Conservation (phyloP, 2,113 vertebrate species). For the Sebastes schlegelii region DNA sequence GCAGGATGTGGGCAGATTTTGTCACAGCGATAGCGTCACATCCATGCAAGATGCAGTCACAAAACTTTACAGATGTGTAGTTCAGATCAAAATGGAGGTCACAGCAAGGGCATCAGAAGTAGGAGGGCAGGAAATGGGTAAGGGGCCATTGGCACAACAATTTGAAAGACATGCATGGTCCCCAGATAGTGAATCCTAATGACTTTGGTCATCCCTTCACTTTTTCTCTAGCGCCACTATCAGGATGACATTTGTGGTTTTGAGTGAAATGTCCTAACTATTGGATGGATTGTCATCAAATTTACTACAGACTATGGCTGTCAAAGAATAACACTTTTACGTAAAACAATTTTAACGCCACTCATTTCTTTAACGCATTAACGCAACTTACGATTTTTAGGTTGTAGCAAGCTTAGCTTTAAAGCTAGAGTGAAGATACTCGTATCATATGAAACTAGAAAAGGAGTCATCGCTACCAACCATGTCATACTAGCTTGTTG, state of each 20-base stretch:
- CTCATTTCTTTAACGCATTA: no score
- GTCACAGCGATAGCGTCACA: background rate
- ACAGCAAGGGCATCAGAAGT: background rate
- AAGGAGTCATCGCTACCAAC: no score
- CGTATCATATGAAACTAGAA: no score
- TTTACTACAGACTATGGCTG: background rate
- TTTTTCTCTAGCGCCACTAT: background rate
- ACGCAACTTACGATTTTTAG: no score
- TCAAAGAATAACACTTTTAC: no score
- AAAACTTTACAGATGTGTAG: background rate
- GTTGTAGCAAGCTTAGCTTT: no score
- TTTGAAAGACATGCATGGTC: background rate
- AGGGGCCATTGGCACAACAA: background rate
- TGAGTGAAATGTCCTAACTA: background rate
- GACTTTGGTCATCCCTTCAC: background rate
- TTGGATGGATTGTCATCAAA: background rate
- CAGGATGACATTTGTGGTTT: background rate
- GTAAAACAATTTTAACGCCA: no score
- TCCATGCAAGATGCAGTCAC: background rate
- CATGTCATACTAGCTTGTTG: no score
- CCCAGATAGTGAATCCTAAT: background rate
- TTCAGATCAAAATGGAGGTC: background rate
- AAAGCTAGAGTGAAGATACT: no score
- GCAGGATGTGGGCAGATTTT: background rate
- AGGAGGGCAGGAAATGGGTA: background rate